Evolutionary conservation across 2,888 invertebrate species (phyloP), one percentile per base, ranked within the genome.

Genomic region (Phortica okadai): DNA sequence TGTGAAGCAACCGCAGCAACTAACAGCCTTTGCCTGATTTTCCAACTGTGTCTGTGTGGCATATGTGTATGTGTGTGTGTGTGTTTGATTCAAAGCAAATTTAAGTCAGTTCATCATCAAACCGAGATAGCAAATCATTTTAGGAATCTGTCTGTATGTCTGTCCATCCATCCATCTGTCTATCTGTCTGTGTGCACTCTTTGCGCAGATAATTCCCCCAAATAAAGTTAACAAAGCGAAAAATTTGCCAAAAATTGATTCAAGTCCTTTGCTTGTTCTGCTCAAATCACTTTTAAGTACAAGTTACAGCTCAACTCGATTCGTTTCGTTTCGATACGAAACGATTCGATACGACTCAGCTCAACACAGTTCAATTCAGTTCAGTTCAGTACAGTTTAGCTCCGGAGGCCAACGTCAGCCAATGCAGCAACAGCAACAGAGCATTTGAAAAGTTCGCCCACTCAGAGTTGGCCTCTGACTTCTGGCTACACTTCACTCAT

Each of bases 161-260:
- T 3, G 10, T 6, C 3, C 33, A 5, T 33, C 33, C 33, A 5
- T 33, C 33, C 4, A 5, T 33, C 33, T 56, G 56, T 56, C 33
- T 33, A 5, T 33, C 14, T 56, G 6, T 56, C 16, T 56, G 56
- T 56, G 16, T 56, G 16, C 14, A 56, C 56, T n/a, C 14, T 56
- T 33, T 33, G 14, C 25, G 33, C 14, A 64, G 64, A 64, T 64
- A 64, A 64, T 64, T 64, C 33, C 64, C 44, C n/a, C 16, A 66
- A n/a, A 66, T 66, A n/a, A 66, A 66, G 16, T 66, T 64, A 33
- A 14, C 33, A 44, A 21, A 16, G 50, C 50, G 45, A 69, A 50
- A 69, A 69, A 69, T 69, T 69, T 69, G 21, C 10, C 25, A 21
- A 50, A 62, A 69, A 69, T 69, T 69, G 69, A 69, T 69, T 69